Evolutionary conservation across 2,797 vertebrate genomes (phyloP).

Genomic region (Dryobates pubescens): DNA sequence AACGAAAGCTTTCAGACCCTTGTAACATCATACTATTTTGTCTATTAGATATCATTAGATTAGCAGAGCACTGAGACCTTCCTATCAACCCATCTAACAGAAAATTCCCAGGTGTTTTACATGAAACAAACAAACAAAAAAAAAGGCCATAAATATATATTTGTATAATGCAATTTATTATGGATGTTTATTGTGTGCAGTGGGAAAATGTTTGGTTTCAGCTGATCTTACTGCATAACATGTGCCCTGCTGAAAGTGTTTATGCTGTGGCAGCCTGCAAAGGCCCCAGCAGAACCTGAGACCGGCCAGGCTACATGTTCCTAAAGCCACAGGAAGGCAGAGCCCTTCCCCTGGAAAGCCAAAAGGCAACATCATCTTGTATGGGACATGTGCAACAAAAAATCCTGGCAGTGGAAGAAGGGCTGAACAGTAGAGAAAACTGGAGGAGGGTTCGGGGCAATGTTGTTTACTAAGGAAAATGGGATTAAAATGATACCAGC

Average conservation of each 20-base stretch:
- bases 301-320: accelerated
- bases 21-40: constrained; percentile 73
- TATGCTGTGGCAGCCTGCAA: constrained; percentile 5
- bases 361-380: not conserved
- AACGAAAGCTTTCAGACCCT: constrained; percentile 62
- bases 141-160: constrained; percentile 66
- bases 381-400: not conserved
- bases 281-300: not conserved
- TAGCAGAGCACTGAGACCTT: constrained; percentile 64
- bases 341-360: constrained; percentile 12
- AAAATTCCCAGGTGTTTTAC: constrained; percentile 66
- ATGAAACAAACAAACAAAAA: constrained; percentile 40
- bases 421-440: not conserved
- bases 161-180: constrained; percentile 70
- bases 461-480: not conserved
- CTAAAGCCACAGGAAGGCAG: constrained; percentile 31
- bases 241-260: constrained; percentile 48
- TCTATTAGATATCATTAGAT: constrained; percentile 74
- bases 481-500: not conserved
- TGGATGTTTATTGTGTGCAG: constrained; percentile 61
- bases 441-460: not conserved
- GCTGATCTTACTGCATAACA: constrained; percentile 43
- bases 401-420: not conserved
- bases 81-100: constrained; percentile 67
- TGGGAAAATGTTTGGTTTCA: constrained; percentile 53